Evolutionary conservation across 2,113 vertebrate species (phyloP).

Genomic region (Ochotona princeps): DNA sequence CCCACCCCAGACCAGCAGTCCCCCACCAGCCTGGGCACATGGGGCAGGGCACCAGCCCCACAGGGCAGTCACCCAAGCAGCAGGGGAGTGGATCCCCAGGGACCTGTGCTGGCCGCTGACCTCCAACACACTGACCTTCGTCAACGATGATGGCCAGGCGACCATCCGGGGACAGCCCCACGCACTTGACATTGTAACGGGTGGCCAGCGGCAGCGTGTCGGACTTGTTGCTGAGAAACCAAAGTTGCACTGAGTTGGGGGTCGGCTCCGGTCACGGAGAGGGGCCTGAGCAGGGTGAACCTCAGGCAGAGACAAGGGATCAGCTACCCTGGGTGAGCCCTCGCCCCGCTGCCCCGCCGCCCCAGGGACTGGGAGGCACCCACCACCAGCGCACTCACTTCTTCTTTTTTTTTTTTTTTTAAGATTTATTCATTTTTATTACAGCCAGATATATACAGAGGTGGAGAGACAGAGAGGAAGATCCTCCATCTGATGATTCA

Average conservation of each 20-base stretch:
- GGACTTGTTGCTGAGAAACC: constrained; percentile 91
- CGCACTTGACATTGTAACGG: constrained; percentile 92
- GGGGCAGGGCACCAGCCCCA: too few relatives aligned
- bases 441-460: too few relatives aligned
- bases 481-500: too few relatives aligned
- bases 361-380: too few relatives aligned
- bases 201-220: constrained; percentile 93
- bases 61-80: background rate
- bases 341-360: too few relatives aligned
- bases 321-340: too few relatives aligned
- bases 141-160: constrained; percentile 93
- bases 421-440: too few relatives aligned
- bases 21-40: background rate
- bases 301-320: too few relatives aligned
- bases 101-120: background rate
- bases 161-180: constrained; percentile 94
- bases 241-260: rapidly evolving
- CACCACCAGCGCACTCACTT: constrained; percentile 86
- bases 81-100: rapidly evolving
- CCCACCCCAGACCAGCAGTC: rapidly evolving
- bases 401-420: too few relatives aligned
- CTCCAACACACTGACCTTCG: constrained; percentile 88
- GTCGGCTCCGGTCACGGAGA: rapidly evolving
- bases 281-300: too few relatives aligned
- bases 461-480: too few relatives aligned